Evolutionary conservation across 1,140 invertebrate species (phyloP).

Genomic region (Coenobita brevimanus): DNA sequence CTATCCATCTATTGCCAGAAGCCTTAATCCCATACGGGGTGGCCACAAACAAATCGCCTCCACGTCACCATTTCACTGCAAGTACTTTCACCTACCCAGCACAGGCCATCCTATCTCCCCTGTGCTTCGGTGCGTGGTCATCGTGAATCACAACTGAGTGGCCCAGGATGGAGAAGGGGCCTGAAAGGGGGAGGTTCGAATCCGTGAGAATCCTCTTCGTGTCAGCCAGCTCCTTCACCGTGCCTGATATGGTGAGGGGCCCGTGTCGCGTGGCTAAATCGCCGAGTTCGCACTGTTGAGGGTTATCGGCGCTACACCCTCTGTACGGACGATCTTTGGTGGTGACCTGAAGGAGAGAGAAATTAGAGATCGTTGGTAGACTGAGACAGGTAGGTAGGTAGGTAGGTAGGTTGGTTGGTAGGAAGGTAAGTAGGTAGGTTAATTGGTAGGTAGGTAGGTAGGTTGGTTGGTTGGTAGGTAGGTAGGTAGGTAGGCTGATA

Average conservation of each 20-base stretch:
- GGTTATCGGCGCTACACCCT: constrained; percentile 73
- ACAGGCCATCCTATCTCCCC: constrained; percentile 91
- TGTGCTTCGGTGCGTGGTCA: constrained; percentile 87
- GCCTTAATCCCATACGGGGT: too few species aligned
- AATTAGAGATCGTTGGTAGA: background rate
- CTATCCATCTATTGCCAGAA: background rate
- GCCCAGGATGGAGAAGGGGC: constrained; percentile 83
- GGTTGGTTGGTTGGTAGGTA: background rate
- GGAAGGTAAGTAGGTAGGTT: too few species aligned
- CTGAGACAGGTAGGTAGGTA: background rate
- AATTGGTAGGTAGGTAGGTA: background rate
- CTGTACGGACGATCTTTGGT: constrained; percentile 69
- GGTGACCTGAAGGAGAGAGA: constrained; percentile 44
- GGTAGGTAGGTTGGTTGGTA: background rate
- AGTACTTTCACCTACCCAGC: constrained; percentile 81
- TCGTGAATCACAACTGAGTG: constrained; percentile 92
- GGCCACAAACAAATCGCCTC: too few species aligned
- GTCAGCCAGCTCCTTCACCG: constrained; percentile 78
- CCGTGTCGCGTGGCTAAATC: constrained; percentile 80
- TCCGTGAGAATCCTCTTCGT: constrained; percentile 88
- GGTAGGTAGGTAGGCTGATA: too few species aligned
- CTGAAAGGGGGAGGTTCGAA: constrained; percentile 82
- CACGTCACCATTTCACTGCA: too few species aligned
- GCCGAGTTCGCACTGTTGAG: constrained; percentile 75
- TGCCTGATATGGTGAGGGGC: constrained; percentile 83